These are phyloP conservation scores for Cheirogaleus medius DNA, from an alignment of 2,113 vertebrate genomes.

Conservation along the genomic window DNA sequence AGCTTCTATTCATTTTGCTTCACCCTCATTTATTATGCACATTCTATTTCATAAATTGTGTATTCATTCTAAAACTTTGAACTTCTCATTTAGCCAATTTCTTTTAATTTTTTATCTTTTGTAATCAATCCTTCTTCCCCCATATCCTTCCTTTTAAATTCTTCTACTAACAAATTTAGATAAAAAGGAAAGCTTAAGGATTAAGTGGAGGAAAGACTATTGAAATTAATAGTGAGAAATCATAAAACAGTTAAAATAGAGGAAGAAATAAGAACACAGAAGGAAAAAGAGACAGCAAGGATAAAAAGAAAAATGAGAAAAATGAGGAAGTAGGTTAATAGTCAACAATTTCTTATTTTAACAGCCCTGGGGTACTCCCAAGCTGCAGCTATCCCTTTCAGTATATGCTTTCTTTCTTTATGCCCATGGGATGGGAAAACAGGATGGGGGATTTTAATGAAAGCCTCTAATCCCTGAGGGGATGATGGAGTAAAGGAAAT, in stretches of 20 bases:
- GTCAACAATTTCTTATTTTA: slow-evolving; percentile 4
- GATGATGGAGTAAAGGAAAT: slow-evolving; percentile 30
- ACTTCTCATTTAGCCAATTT: not conserved
- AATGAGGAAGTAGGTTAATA: not conserved
- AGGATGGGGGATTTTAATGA: slow-evolving; percentile 33
- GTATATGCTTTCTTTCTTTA: not conserved
- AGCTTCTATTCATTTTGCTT: slow-evolving; percentile 2
- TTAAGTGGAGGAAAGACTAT: not conserved
- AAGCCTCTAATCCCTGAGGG: not conserved
- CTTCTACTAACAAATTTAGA: not conserved
- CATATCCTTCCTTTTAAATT: not conserved
- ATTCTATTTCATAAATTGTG: not conserved
- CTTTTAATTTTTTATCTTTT: not conserved
- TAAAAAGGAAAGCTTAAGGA: not conserved
- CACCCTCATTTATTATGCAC: not conserved
- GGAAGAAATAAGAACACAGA: not conserved
- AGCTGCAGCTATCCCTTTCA: not conserved
- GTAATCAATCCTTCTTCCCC: not conserved
- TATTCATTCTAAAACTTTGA: not conserved
- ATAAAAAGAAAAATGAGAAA: not conserved
- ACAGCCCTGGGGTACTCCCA: not conserved
- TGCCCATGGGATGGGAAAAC: not conserved
- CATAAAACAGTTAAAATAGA: not conserved
- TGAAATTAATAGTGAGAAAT: slow-evolving; percentile 14
- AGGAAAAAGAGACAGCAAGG: not conserved